These are phyloP conservation scores for Chelidonichthys spinosus DNA, from an alignment of 2,797 vertebrate genomes.

Conservation along the genomic window DNA sequence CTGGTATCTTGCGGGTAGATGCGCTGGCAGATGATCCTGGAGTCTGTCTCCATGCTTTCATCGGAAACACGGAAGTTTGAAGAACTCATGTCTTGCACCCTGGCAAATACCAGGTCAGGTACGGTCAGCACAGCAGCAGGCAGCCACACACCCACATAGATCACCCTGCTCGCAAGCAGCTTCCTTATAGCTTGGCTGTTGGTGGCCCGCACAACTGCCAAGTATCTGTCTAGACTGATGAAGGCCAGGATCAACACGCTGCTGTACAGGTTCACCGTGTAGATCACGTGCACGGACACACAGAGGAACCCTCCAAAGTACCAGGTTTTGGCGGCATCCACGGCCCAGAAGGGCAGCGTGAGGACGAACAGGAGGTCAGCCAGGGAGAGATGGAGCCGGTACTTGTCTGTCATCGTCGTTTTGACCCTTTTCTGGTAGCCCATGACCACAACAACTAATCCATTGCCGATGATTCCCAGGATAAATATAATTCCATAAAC, in stretches of 20 bases:
- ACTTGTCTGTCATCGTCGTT: constrained; percentile 98
- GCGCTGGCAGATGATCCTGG: constrained; percentile 87
- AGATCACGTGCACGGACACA: constrained; percentile 93
- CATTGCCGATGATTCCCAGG: constrained; percentile 94
- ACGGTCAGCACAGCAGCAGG: constrained; percentile 92
- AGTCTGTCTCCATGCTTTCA: constrained; percentile 41
- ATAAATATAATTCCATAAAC: constrained; percentile 95
- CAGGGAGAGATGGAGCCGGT: constrained; percentile 95
- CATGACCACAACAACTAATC: constrained; percentile 95
- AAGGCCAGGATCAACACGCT: constrained; percentile 97
- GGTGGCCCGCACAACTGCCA: constrained; percentile 95
- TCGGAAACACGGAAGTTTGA: constrained; percentile 30
- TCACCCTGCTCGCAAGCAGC: constrained; percentile 90
- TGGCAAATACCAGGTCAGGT: constrained; percentile 93
- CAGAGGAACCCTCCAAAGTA: constrained; percentile 92
- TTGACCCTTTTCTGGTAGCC: constrained; percentile 95
- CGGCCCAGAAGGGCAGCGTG: constrained; percentile 97
- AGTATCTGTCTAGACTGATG: constrained; percentile 95
- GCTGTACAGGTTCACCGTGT: constrained; percentile 97
- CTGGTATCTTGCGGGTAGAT: constrained; percentile 84
- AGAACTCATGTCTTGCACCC: constrained; percentile 55
- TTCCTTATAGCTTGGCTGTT: constrained; percentile 92
- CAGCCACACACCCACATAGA: constrained; percentile 95
- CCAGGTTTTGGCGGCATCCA: constrained; percentile 91
- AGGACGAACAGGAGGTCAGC: constrained; percentile 96